Evolutionary conservation across 64 coral and sea anemone genomes (phyloP).

Genomic region (Catalaphyllia jardinei): DNA sequence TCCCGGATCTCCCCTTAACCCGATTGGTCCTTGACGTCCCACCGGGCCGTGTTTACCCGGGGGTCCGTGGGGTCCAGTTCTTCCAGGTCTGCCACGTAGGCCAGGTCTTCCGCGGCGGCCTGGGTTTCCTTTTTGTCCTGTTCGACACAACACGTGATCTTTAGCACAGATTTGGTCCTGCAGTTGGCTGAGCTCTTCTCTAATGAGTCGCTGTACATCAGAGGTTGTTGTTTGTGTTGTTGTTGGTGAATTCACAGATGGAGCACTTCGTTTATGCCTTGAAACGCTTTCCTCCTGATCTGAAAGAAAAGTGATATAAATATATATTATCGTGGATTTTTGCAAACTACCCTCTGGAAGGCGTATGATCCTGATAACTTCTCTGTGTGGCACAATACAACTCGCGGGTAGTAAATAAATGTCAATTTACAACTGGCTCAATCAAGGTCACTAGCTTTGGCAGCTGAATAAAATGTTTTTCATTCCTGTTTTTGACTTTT

Average conservation of each 20-base stretch:
- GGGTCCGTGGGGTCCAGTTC: neutral
- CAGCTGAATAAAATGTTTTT: no score
- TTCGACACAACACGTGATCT: neutral
- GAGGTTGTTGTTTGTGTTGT: neutral
- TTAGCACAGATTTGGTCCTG: slow-evolving; percentile 22
- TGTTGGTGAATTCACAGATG: neutral
- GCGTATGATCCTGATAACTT: no score
- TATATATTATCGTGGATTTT: no score
- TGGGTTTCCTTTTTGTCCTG: neutral
- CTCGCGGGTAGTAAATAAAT: no score
- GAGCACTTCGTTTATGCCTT: neutral
- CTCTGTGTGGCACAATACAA: no score
- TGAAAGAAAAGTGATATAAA: neutral
- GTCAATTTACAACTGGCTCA: no score
- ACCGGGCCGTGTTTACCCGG: neutral
- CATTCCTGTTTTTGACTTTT: no score
- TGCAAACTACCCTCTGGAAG: no score
- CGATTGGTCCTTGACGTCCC: slow-evolving; percentile 15
- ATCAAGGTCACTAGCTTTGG: no score
- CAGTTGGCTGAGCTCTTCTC: neutral
- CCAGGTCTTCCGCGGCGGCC: neutral
- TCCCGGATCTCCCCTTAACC: slow-evolving; percentile 12
- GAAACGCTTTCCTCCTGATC: neutral
- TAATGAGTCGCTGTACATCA: neutral
- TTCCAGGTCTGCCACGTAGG: neutral